Percentiles rank a stretch among this genome's conserved stretches.
phyloP scores from a whole-genome alignment of 2,888 invertebrate genomes.

The Andrena camellia region DNA sequence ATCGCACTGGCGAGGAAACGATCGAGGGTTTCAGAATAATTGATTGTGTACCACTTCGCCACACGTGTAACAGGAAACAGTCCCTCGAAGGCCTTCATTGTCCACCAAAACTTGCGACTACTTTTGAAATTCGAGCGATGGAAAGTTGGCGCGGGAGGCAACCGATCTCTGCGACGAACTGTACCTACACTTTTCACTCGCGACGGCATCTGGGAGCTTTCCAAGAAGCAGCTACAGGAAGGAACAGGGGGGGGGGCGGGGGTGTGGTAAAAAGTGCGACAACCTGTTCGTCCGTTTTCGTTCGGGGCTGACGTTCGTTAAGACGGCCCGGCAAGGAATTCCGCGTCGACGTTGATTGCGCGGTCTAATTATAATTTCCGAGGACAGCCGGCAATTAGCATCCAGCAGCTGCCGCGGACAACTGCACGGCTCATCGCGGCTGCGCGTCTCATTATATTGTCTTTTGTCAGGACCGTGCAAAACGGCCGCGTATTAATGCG shows the following conservation, averaged over 20 bases:
- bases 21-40: too few relatives aligned
- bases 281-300: conserved; percentile 12
- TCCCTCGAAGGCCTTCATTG: too few relatives aligned
- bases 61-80: too few relatives aligned
- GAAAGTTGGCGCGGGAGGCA: too few relatives aligned
- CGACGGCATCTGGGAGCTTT: neutral
- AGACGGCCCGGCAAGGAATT: conserved; percentile 57
- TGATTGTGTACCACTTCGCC: too few relatives aligned
- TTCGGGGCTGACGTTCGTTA: conserved; percentile 59
- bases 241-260: neutral
- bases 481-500: conserved; percentile 58
- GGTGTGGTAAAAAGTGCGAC: conserved; percentile 13
- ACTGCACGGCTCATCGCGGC: conserved; percentile 56
- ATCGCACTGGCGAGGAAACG: too few relatives aligned
- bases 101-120: too few relatives aligned
- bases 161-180: neutral
- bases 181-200: conserved; percentile 8
- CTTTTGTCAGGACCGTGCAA: conserved; percentile 57
- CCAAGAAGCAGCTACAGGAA: neutral
- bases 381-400: conserved; percentile 69
- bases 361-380: conserved; percentile 72
- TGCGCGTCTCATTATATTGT: conserved; percentile 70
- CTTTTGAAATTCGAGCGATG: too few relatives aligned
- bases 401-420: conserved; percentile 70
- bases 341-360: conserved; percentile 67